These are phyloP conservation scores for Sturmia bella DNA, from an alignment of 2,888 invertebrate species.

Conservation along the genomic window DNA sequence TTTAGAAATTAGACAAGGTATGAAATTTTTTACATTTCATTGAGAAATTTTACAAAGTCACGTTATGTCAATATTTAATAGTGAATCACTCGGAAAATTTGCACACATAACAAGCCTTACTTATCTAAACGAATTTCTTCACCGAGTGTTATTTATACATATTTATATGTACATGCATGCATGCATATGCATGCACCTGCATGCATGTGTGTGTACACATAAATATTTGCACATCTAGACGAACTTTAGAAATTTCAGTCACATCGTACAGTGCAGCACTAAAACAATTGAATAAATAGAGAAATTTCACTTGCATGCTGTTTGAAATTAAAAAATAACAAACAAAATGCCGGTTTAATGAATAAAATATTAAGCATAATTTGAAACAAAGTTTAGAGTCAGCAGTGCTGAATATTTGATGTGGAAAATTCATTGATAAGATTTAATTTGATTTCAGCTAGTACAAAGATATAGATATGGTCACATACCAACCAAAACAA, in stretches of 20 bases:
- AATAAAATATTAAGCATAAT: no score
- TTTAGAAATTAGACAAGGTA: conserved; percentile 51
- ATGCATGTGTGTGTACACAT: neutral
- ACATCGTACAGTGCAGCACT: conserved; percentile 20
- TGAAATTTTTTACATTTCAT: conserved; percentile 61
- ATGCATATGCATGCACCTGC: neutral
- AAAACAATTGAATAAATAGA: conserved; percentile 31
- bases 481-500: no score
- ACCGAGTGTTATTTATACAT: neutral
- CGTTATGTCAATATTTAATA: conserved; percentile 68
- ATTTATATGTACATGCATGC: neutral
- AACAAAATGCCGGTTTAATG: conserved; percentile 18
- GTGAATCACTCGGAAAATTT: conserved; percentile 53
- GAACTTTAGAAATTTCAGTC: conserved; percentile 21
- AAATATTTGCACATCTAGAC: no score
- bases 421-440: no score
- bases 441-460: no score
- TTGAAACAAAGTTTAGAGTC: no score
- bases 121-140: conserved; percentile 5
- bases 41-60: conserved; percentile 67
- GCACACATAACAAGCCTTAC: conserved; percentile 6
- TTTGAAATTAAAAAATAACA: conserved; percentile 28
- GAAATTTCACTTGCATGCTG: conserved; percentile 37
- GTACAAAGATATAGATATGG: no score
- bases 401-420: no score